These are phyloP conservation scores for Sebastiscus albofasciatus DNA, from an alignment of 2,797 vertebrate species.

Conservation along the genomic window DNA sequence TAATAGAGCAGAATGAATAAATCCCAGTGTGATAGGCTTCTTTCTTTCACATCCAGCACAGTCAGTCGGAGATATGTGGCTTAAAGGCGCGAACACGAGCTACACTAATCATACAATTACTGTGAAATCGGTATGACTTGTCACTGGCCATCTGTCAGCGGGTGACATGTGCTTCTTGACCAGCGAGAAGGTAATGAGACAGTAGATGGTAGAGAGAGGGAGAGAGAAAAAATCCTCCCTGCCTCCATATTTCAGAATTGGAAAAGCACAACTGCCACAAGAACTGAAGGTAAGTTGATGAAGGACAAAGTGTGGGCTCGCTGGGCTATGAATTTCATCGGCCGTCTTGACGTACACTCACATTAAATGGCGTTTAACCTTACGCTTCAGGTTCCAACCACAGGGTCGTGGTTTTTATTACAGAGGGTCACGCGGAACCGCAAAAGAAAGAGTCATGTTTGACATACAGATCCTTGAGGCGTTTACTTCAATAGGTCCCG, in stretches of 20 bases:
- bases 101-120: constrained; percentile 41
- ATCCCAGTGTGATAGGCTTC: constrained; percentile 17
- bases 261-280: constrained; percentile 14
- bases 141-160: constrained; percentile 37
- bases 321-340: constrained; percentile 17
- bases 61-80: neutral
- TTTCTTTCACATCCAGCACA: constrained; percentile 14
- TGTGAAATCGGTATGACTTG: constrained; percentile 29
- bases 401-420: neutral
- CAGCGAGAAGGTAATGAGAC: constrained; percentile 41
- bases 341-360: neutral
- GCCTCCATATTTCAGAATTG: constrained; percentile 17
- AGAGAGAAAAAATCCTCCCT: neutral
- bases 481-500: constrained; percentile 30
- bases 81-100: neutral
- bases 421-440: neutral
- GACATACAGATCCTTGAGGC: constrained; percentile 17
- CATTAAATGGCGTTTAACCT: constrained; percentile 17
- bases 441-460: constrained; percentile 20
- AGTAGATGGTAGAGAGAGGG: neutral
- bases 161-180: constrained; percentile 36
- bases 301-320: constrained; percentile 5
- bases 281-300: constrained; percentile 52
- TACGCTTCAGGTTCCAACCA: neutral
- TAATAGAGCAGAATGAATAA: constrained; percentile 23